phyloP scores from a whole-genome alignment of 2,797 vertebrate genomes.

The Pangasius sanitwongsei region DNA sequence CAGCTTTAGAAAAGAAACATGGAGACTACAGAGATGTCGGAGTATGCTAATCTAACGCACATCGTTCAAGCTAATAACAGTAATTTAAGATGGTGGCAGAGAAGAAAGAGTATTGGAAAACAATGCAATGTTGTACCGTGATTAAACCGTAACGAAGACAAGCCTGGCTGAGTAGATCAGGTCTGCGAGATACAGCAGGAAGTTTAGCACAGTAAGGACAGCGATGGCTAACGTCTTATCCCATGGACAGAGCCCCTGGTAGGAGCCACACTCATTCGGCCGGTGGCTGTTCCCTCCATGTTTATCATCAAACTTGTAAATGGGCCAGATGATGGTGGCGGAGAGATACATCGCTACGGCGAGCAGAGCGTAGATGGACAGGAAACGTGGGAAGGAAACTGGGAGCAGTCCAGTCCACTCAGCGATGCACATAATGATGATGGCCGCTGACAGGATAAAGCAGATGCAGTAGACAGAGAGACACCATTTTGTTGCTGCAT shows the following conservation, averaged over 20 bases:
- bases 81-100: neutral
- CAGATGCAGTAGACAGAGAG: conserved; percentile 89
- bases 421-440: conserved; percentile 84
- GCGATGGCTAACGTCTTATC: conserved; percentile 73
- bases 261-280: conserved; percentile 42
- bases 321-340: conserved; percentile 86
- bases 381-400: conserved; percentile 84
- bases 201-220: conserved; percentile 74
- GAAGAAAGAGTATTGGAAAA: neutral
- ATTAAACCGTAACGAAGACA: conserved; percentile 75
- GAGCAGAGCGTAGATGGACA: conserved; percentile 81
- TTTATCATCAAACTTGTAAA: conserved; percentile 82
- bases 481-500: conserved; percentile 80
- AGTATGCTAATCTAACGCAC: neutral
- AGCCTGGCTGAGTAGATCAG: conserved; percentile 77
- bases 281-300: conserved; percentile 66
- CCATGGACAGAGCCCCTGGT: conserved; percentile 63
- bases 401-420: conserved; percentile 86
- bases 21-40: neutral
- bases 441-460: conserved; percentile 82
- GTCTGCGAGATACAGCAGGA: conserved; percentile 78
- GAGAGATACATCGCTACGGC: conserved; percentile 82
- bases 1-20: neutral
- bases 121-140: neutral
- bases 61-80: neutral